Conservation (phyloP, 2,797 vertebrate genomes). For the Poecile montanus region DNA sequence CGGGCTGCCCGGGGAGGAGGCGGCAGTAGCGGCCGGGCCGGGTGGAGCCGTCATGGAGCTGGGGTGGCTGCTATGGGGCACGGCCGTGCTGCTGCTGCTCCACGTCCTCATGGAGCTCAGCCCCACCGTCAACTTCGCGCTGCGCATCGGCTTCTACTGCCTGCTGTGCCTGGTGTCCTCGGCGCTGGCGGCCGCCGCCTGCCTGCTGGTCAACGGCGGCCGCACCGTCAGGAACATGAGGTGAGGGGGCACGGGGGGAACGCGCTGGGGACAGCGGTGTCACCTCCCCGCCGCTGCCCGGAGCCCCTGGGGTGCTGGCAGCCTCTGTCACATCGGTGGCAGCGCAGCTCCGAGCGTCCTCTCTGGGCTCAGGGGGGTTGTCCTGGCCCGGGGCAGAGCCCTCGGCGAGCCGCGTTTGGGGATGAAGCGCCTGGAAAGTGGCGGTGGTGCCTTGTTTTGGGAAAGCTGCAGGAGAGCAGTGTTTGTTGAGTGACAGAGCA, state of each 20-base stretch:
- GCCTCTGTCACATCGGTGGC: not conserved
- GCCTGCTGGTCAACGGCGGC: slow-evolving; percentile 88
- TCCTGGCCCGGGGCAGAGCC: not conserved
- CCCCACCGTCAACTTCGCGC: slow-evolving; percentile 83
- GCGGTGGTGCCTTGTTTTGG: fast-evolving
- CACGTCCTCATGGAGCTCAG: slow-evolving; percentile 80
- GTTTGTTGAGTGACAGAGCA: not conserved
- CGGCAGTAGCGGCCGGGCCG: fast-evolving
- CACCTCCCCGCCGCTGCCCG: not conserved
- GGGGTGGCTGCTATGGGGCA: slow-evolving; percentile 18
- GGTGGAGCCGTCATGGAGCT: not conserved
- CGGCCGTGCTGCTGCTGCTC: slow-evolving; percentile 77
- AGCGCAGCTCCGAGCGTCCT: no score
- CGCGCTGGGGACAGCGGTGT: not conserved
- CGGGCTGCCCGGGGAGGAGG: no score
- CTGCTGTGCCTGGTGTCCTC: slow-evolving; percentile 80
- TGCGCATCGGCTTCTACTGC: slow-evolving; percentile 87
- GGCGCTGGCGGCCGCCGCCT: slow-evolving; percentile 78
- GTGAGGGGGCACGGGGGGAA: slow-evolving; percentile 65
- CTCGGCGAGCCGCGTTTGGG: fast-evolving
- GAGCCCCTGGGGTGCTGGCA: fast-evolving
- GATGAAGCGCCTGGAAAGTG: not conserved
- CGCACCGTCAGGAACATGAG: slow-evolving; percentile 93
- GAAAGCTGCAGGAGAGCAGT: fast-evolving
- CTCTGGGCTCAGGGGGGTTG: not conserved